A percentile compares a stretch with the other conserved stretches of the same genome.
Evolutionary conservation across 2,113 vertebrate species (phyloP).

Genomic region (Python bivittatus): DNA sequence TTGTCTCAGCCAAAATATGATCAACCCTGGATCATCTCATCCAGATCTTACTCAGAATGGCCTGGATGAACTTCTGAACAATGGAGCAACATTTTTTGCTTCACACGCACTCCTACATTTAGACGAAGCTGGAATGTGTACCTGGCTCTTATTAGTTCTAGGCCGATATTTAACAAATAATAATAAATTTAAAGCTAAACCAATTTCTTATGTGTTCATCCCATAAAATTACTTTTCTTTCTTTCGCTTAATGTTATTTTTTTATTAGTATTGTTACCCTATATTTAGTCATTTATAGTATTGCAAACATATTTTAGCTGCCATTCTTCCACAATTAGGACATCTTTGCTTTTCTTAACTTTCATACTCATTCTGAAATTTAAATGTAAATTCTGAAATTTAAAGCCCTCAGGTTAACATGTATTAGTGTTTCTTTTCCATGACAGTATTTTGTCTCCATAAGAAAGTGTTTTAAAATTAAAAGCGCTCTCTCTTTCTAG

Average conservation of each 20-base stretch:
- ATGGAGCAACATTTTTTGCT: neutral
- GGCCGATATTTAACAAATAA: neutral
- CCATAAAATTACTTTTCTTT: neutral
- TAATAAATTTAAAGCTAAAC: neutral
- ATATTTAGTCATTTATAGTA: neutral
- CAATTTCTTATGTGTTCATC: neutral
- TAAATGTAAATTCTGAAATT: neutral
- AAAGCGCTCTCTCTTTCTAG: slow-evolving; percentile 57
- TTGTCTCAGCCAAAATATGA: neutral
- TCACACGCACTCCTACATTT: neutral
- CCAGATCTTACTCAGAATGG: neutral
- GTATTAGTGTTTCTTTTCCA: neutral
- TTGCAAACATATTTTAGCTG: neutral
- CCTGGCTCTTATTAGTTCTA: neutral
- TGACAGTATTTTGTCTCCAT: neutral
- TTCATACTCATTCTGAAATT: neutral
- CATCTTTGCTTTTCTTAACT: neutral
- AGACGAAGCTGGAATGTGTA: neutral
- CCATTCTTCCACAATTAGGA: neutral
- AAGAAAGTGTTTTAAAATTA: slow-evolving; percentile 2
- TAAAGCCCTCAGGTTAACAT: neutral
- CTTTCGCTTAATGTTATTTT: neutral
- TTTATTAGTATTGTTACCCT: neutral
- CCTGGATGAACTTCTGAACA: neutral
- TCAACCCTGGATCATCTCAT: neutral